Evolutionary conservation across 2,888 invertebrate species (phyloP), one percentile per base, ranked within the genome.

Genomic region (Folsomia candida): DNA sequence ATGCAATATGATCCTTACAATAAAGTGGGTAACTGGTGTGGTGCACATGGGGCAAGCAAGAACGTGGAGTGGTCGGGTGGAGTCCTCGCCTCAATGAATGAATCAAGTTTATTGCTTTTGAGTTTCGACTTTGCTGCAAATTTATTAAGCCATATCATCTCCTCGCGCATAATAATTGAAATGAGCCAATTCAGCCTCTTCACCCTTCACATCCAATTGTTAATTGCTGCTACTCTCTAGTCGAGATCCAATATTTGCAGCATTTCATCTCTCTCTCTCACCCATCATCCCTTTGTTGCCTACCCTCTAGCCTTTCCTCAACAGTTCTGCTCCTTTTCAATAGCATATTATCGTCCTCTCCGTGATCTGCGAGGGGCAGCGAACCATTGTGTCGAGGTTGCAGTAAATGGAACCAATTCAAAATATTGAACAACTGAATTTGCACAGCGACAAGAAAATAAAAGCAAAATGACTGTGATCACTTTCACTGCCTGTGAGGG

Each of bases 161-260:
- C 37, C 37, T 37, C 37, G 37, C 37, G 14, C 14, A 9, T 37
- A 9, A 37, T 37, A 37, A 37, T 37, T 37, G 37, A 37, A 37
- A 4, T 37, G 37, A 37, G 37, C 37, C 37, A 37, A 14, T 37
- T 37, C 14, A 4, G 37, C 37, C 37, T 37, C 37, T 22, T 54
- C 54, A 54, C 54, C 54, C 54, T 54, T 54, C 54, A 20, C 18
- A 18, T 54, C 22, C 54, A 54, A 54, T 54, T 54, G 54, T 54
- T 54, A 54, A 54, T 54, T 54, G 37, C 14, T 37, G 37, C 37
- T 37, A 4, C n/a, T n/a, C n/a, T n/a, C n/a, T n/a, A n/a, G n/a
- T n/a, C n/a, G n/a, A n/a, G n/a, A n/a, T 37, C 37, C 37, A 37
- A 37, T 37, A 37, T 37, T 37, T 37, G 54, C n/a, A 54, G 6